Percentiles rank a stretch among this genome's conserved stretches.
Evolutionary conservation across 2,888 invertebrate species (phyloP).

Genomic region (Caenorhabditis imperialis): DNA sequence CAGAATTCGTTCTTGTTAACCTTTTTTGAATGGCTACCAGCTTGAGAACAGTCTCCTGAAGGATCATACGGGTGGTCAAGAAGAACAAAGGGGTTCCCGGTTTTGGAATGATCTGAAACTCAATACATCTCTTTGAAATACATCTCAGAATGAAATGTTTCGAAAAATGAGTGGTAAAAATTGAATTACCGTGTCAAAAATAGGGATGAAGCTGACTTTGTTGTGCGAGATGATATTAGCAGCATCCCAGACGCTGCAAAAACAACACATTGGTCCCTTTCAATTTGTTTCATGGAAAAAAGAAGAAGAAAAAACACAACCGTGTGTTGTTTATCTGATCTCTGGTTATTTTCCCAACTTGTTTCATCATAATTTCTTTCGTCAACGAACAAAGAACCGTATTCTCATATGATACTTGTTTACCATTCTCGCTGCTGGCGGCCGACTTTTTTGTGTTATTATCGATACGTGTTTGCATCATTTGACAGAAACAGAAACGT

Average conservation of each 20-base stretch:
- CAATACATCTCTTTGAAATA: background rate
- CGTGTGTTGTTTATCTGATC: conserved; percentile 36
- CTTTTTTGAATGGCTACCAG: conserved; percentile 49
- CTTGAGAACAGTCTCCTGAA: conserved; percentile 72
- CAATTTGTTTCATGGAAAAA: conserved; percentile 15
- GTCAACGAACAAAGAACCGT: conserved; percentile 45
- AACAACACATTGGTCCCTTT: conserved; percentile 6
- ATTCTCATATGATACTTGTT: conserved; percentile 49
- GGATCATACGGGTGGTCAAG: conserved; percentile 68
- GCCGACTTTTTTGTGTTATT: conserved; percentile 15
- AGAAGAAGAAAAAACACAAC: background rate
- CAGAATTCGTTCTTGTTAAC: background rate
- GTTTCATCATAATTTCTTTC: conserved; percentile 38
- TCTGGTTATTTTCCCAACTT: conserved; percentile 41
- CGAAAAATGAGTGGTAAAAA: too few relatives aligned
- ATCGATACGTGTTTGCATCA: conserved; percentile 43
- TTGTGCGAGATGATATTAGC: conserved; percentile 73
- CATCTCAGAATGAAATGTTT: too few relatives aligned
- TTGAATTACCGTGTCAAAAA: conserved; percentile 66
- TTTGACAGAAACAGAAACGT: conserved; percentile 45
- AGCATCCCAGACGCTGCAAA: conserved; percentile 75
- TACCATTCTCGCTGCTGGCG: conserved; percentile 15
- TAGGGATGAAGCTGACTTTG: conserved; percentile 73
- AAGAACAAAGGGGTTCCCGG: conserved; percentile 56
- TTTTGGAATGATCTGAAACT: conserved; percentile 54